Percentiles rank a stretch among this genome's conserved stretches.
phyloP scores from a whole-genome alignment of 2,797 vertebrate genomes.

The Sylvilagus floridanus region DNA sequence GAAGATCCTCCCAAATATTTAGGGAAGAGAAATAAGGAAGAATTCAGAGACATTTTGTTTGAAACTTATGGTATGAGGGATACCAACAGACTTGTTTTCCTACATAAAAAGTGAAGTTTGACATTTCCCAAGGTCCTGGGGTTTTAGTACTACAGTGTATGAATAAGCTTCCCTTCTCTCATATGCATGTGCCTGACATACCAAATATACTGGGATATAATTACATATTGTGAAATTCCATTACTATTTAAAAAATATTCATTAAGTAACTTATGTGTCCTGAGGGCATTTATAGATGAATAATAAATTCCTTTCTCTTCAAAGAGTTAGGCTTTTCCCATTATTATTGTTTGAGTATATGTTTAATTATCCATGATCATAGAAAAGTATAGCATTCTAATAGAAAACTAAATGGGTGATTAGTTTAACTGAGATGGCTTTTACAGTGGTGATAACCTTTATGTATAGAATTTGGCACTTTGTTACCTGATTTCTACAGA shows the following conservation, averaged over 20 bases:
- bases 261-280: not conserved
- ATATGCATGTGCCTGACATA: not conserved
- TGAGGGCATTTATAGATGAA: not conserved
- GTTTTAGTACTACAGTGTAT: not conserved
- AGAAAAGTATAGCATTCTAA: not conserved
- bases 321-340: not conserved
- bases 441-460: not conserved
- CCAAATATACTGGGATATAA: not conserved
- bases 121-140: not conserved
- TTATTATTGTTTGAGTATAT: not conserved
- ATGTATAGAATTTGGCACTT: conserved; percentile 7
- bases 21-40: not conserved
- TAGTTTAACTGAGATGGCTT: not conserved
- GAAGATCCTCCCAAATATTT: not conserved
- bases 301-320: not conserved
- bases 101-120: not conserved
- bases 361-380: not conserved
- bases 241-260: conserved; percentile 30
- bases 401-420: conserved; percentile 8
- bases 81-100: not conserved
- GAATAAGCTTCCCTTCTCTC: not conserved
- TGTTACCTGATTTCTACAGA: not conserved
- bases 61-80: not conserved
- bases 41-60: not conserved
- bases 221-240: not conserved